Evolutionary conservation across 2,113 vertebrate species (phyloP).

Genomic region (Melanotaenia duboulayi): DNA sequence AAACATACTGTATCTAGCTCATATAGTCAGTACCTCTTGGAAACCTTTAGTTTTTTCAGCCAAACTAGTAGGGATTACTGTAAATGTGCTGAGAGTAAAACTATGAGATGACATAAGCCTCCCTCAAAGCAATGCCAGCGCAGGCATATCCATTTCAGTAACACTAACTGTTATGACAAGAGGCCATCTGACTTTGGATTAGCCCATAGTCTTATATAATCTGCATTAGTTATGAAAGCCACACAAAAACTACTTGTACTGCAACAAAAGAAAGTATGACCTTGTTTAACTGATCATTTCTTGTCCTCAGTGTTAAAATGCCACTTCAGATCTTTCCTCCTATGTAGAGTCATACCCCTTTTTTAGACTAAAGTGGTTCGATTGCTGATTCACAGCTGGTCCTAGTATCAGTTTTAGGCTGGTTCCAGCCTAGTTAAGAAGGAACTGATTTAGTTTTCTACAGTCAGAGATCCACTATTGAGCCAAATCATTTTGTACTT

Average conservation of each 20-base stretch:
- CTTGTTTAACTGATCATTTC: conserved; percentile 19
- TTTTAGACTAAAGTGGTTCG: too few relatives aligned
- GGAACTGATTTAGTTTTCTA: too few relatives aligned
- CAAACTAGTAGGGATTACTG: conserved; percentile 41
- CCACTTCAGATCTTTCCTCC: conserved; percentile 1
- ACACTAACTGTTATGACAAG: conserved; percentile 65
- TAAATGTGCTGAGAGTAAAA: conserved; percentile 49
- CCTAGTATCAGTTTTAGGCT: too few relatives aligned
- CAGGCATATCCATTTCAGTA: conserved; percentile 47
- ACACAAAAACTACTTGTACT: conserved; percentile 37
- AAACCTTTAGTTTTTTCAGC: conserved; percentile 37
- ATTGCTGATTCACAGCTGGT: too few relatives aligned
- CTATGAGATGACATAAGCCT: conserved; percentile 61
- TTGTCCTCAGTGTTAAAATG: conserved; percentile 10
- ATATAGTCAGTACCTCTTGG: conserved; percentile 44
- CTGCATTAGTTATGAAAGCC: conserved; percentile 32
- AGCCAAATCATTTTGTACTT: too few relatives aligned
- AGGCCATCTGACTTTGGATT: conserved; percentile 45
- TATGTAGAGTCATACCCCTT: too few relatives aligned
- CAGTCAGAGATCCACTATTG: too few relatives aligned
- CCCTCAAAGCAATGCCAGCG: conserved; percentile 34
- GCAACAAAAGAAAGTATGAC: conserved; percentile 14
- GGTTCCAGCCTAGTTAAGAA: too few relatives aligned
- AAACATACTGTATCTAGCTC: conserved; percentile 20
- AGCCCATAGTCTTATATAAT: conserved; percentile 47